Evolutionary conservation across 2,797 vertebrate genomes (phyloP).

Genomic region (Nannoperca australis): DNA sequence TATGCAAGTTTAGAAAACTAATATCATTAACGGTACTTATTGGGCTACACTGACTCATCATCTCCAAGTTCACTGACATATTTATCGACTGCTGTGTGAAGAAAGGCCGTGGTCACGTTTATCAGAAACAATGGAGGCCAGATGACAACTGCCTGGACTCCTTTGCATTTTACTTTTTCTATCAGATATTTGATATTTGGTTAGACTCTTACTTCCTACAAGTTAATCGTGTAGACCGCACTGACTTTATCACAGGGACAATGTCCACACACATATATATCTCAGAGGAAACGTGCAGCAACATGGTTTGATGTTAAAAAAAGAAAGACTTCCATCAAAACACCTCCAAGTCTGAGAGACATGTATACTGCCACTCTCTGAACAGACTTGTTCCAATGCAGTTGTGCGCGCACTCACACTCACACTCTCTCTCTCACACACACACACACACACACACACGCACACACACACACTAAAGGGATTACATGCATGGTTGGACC

Average conservation of each 20-base stretch:
- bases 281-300: not conserved
- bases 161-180: not conserved
- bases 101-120: not conserved
- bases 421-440: conserved; percentile 31
- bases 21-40: not conserved
- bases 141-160: not conserved
- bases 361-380: not conserved
- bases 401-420: not conserved
- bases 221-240: not conserved
- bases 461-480: conserved; percentile 44
- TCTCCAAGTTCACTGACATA: not conserved
- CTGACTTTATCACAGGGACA: not conserved
- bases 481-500: conserved; percentile 69
- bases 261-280: not conserved
- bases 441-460: conserved; percentile 25
- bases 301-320: not conserved
- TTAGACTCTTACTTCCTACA: not conserved
- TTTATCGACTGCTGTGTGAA: not conserved
- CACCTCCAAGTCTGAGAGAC: not conserved
- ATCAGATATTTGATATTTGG: too few species aligned
- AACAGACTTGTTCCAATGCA: conserved; percentile 4
- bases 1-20: not conserved
- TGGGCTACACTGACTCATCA: not conserved
- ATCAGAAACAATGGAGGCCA: not conserved
- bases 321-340: not conserved